These are phyloP conservation scores for Yponomeuta malinellus DNA, from an alignment of 2,888 invertebrate genomes.

Conservation along the genomic window DNA sequence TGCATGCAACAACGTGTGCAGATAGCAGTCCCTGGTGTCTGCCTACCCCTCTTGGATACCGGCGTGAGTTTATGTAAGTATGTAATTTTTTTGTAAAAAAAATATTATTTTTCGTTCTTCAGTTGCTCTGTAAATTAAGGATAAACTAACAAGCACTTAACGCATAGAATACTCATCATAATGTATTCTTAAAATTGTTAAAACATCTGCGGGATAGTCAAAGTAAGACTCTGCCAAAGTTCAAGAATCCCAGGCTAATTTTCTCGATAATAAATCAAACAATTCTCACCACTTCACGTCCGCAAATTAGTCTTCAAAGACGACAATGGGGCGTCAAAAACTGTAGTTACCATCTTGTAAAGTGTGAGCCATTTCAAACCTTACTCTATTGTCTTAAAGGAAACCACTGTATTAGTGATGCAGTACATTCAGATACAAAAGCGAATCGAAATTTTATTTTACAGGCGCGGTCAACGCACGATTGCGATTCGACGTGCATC, in stretches of 20 bases:
- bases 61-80: too few relatives aligned
- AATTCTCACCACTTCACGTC: slow-evolving; percentile 11
- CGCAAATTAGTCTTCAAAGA: neutral
- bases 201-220: neutral
- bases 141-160: too few relatives aligned
- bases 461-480: neutral
- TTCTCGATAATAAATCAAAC: neutral
- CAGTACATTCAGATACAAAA: neutral
- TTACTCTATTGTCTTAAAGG: neutral
- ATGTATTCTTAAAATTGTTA: neutral
- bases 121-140: too few relatives aligned
- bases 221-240: neutral
- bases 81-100: too few relatives aligned
- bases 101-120: too few relatives aligned
- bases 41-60: too few relatives aligned
- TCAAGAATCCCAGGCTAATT: neutral
- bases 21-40: too few relatives aligned
- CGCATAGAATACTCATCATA: neutral
- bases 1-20: too few relatives aligned
- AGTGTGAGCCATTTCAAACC: neutral
- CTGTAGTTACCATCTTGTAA: neutral
- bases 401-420: neutral
- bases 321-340: neutral
- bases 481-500: too few relatives aligned
- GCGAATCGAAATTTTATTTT: neutral